Conservation (phyloP, 1,140 invertebrate species). For the Zaprionus ornatus region DNA sequence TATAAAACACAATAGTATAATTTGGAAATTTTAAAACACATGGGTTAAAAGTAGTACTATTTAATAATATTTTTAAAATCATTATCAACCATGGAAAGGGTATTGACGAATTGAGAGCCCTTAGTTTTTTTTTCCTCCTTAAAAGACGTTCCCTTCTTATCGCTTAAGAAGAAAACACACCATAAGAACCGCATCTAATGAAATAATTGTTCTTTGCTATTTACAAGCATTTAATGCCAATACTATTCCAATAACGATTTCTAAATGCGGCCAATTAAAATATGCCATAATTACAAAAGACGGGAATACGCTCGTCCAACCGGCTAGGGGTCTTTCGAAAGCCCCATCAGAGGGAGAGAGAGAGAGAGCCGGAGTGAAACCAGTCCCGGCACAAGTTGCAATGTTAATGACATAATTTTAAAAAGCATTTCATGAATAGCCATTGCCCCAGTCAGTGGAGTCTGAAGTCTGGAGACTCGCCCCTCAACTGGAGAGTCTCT, state of each 20-base stretch:
- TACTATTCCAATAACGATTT: slow-evolving; percentile 60
- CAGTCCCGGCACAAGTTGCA: slow-evolving; percentile 64
- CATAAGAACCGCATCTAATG: slow-evolving; percentile 55
- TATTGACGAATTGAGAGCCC: background rate
- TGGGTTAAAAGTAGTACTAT: too few relatives aligned
- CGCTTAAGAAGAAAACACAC: background rate
- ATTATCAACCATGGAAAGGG: background rate
- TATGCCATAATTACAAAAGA: slow-evolving; percentile 69
- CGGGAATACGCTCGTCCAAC: slow-evolving; percentile 27
- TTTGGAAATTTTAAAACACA: too few relatives aligned
- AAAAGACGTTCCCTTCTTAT: background rate
- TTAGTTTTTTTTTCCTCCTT: background rate
- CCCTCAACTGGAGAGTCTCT: slow-evolving; percentile 22
- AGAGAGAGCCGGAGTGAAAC: slow-evolving; percentile 41
- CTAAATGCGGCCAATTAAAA: slow-evolving; percentile 64
- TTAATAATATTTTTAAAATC: too few relatives aligned
- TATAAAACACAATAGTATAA: too few relatives aligned
- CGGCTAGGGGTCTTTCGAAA: slow-evolving; percentile 16
- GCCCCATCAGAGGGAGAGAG: slow-evolving; percentile 18
- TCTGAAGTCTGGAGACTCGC: slow-evolving; percentile 9
- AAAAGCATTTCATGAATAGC: slow-evolving; percentile 76
- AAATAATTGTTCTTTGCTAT: slow-evolving; percentile 71
- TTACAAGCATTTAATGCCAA: slow-evolving; percentile 76
- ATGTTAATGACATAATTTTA: slow-evolving; percentile 80
- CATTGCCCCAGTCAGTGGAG: slow-evolving; percentile 35